Conservation (phyloP, 2,888 invertebrate genomes). For the Stenichneumon culpator region DNA sequence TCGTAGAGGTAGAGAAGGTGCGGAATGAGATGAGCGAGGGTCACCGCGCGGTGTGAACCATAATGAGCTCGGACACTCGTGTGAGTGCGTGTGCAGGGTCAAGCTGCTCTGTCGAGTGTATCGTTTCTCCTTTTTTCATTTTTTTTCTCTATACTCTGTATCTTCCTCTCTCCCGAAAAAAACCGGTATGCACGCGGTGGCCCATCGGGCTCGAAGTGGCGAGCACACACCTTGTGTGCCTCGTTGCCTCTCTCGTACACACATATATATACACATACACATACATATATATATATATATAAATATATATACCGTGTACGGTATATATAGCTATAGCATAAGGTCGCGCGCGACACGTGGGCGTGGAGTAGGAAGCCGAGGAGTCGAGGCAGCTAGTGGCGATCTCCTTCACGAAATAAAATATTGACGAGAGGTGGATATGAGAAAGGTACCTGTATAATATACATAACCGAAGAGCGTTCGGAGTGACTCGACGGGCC, state of each 20-base stretch:
- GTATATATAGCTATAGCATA: slow-evolving; percentile 34
- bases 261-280: neutral
- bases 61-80: slow-evolving; percentile 56
- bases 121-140: slow-evolving; percentile 30
- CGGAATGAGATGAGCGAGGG: slow-evolving; percentile 18
- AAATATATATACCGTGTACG: slow-evolving; percentile 11
- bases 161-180: slow-evolving; percentile 45
- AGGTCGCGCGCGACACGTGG: slow-evolving; percentile 68
- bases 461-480: slow-evolving; percentile 49
- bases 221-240: slow-evolving; percentile 67
- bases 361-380: slow-evolving; percentile 68
- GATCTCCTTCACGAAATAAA: slow-evolving; percentile 70
- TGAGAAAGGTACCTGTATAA: slow-evolving; percentile 56
- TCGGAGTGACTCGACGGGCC: slow-evolving; percentile 44
- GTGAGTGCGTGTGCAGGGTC: slow-evolving; percentile 55
- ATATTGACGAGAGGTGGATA: slow-evolving; percentile 66
- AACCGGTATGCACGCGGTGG: slow-evolving; percentile 69
- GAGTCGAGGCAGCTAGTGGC: slow-evolving; percentile 69
- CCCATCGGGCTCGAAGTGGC: slow-evolving; percentile 70
- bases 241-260: slow-evolving; percentile 34
- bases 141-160: slow-evolving; percentile 41
- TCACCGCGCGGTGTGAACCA: slow-evolving; percentile 57
- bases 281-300: no score
- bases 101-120: slow-evolving; percentile 38
- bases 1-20: slow-evolving; percentile 19